These are phyloP conservation scores for Pterocles orientalis DNA, from an alignment of 2,113 vertebrate species.

Conservation along the genomic window DNA sequence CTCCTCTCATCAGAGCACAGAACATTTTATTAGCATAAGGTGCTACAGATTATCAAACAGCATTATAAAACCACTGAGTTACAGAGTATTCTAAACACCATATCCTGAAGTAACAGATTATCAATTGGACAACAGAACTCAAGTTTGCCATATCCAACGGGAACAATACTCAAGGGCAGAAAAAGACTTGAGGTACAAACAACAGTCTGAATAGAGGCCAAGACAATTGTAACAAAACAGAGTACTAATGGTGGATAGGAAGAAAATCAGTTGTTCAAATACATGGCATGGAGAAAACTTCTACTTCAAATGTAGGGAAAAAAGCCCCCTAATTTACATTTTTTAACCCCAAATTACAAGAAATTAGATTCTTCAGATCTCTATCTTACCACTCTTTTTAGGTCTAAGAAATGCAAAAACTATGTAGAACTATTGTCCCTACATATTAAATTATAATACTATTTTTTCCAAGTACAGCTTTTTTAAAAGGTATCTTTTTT, in stretches of 20 bases:
- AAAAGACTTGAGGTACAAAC: not conserved
- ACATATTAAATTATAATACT: slow-evolving; percentile 12
- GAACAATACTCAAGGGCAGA: not conserved
- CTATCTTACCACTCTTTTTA: not conserved
- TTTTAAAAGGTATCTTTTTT: slow-evolving; percentile 11
- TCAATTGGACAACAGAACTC: not conserved
- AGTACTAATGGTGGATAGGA: not conserved
- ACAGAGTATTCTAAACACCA: not conserved
- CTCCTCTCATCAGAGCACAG: not conserved
- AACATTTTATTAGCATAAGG: not conserved
- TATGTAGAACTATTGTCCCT: not conserved
- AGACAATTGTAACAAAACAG: not conserved
- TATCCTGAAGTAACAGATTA: not conserved
- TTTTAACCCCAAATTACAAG: not conserved
- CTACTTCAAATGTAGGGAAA: not conserved
- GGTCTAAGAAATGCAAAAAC: not conserved
- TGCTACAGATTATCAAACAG: not conserved
- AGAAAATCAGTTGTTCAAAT: not conserved
- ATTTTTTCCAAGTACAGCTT: slow-evolving; percentile 36
- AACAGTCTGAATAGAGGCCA: not conserved
- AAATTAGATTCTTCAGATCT: not conserved
- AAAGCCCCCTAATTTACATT: not conserved
- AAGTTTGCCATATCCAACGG: too few species aligned
- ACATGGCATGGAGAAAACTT: not conserved
- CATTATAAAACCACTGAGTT: not conserved